Conservation (phyloP, 2,888 invertebrate genomes). For the Apodemia hepburni region DNA sequence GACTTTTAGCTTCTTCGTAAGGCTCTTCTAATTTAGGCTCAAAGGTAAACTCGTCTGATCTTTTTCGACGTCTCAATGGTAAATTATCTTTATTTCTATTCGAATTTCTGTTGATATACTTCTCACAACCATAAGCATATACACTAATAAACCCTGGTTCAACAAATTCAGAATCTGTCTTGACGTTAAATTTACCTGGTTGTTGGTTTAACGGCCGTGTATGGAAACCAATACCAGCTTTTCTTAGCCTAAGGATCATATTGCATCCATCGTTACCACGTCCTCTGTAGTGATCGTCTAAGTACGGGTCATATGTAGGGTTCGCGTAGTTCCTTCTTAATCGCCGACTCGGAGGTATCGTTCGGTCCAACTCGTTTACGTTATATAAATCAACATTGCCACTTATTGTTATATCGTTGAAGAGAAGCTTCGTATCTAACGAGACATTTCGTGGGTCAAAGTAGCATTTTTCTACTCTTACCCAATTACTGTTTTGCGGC, state of each 20-base stretch:
- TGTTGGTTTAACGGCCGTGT: constrained; percentile 85
- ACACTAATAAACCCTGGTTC: constrained; percentile 93
- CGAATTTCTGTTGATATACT: constrained; percentile 68
- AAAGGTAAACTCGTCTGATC: constrained; percentile 68
- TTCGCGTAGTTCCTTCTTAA: constrained; percentile 61
- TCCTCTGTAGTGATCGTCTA: constrained; percentile 45
- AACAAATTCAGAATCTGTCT: constrained; percentile 90
- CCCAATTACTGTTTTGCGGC: constrained; percentile 84
- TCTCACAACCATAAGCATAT: constrained; percentile 91
- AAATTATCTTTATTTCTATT: constrained; percentile 59
- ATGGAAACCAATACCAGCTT: constrained; percentile 89
- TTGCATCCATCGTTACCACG: constrained; percentile 82
- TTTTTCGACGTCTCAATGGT: constrained; percentile 50
- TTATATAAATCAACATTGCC: constrained; percentile 84
- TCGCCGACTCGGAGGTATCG: constrained; percentile 48
- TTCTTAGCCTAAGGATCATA: constrained; percentile 88
- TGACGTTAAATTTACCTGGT: constrained; percentile 85
- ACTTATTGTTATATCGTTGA: constrained; percentile 89
- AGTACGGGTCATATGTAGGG: constrained; percentile 50
- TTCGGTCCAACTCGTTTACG: constrained; percentile 60
- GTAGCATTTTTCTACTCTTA: constrained; percentile 87
- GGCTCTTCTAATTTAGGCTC: constrained; percentile 49
- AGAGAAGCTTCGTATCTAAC: constrained; percentile 87
- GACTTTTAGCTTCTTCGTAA: constrained; percentile 43
- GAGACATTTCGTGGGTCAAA: constrained; percentile 88